These are phyloP conservation scores for Fregata magnificens DNA, from an alignment of 2,113 vertebrate species.

Conservation along the genomic window DNA sequence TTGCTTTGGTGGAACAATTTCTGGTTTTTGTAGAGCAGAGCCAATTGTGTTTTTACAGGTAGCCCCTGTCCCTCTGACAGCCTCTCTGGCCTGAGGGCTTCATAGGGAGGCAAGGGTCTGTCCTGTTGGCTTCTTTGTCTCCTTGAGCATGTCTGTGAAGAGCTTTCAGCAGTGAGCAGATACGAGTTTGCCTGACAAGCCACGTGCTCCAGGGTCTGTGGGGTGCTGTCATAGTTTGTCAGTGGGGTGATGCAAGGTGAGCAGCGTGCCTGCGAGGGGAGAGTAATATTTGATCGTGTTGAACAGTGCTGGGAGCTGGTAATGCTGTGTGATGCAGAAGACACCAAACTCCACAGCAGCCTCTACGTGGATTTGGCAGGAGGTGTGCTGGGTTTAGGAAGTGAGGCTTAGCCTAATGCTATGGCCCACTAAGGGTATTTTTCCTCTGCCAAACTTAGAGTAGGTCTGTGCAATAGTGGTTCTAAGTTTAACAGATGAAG, in stretches of 20 bases:
- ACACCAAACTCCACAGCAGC: neutral
- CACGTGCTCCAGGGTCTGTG: accelerated
- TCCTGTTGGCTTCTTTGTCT: neutral
- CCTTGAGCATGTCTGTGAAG: neutral
- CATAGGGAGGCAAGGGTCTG: neutral
- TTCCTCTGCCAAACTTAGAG: neutral
- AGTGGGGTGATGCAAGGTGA: neutral
- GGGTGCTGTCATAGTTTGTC: neutral
- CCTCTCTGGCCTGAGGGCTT: neutral
- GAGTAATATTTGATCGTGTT: neutral
- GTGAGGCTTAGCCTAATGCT: neutral
- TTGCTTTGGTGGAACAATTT: neutral
- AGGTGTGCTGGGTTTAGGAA: neutral
- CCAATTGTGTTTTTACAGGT: neutral
- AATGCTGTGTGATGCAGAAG: neutral
- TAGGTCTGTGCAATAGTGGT: neutral
- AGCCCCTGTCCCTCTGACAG: neutral
- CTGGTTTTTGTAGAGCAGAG: neutral
- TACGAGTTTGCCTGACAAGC: neutral
- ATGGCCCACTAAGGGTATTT: neutral
- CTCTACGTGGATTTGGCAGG: neutral
- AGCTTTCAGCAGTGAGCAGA: neutral
- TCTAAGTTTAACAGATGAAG: neutral
- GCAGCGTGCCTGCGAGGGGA: accelerated
- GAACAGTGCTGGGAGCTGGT: neutral